Percentiles rank a stretch among this genome's conserved stretches.
Evolutionary conservation across 2,113 vertebrate species (phyloP).

Genomic region (Seriola dumerili): DNA sequence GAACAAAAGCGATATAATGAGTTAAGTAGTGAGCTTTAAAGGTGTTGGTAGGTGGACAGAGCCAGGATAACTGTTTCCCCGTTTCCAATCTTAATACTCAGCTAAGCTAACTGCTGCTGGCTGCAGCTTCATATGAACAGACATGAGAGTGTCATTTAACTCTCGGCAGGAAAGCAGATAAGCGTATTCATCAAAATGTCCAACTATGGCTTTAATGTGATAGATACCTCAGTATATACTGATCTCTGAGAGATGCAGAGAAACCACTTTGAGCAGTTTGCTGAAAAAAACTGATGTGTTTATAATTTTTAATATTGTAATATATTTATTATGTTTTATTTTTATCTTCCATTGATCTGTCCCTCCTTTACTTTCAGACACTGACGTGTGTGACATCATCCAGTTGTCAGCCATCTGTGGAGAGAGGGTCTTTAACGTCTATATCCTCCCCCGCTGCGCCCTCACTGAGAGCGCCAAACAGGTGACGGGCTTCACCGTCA

Average conservation of each 20-base stretch:
- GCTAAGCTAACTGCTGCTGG: too few species aligned
- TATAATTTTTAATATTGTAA: not conserved
- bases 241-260: not conserved
- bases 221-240: too few species aligned
- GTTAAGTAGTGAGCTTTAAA: too few species aligned
- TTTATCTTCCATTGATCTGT: not conserved
- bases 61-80: too few species aligned
- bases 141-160: too few species aligned
- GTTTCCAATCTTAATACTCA: too few species aligned
- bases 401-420: constrained; percentile 78
- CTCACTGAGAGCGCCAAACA: constrained; percentile 35
- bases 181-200: too few species aligned
- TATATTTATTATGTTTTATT: not conserved
- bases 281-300: not conserved
- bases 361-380: constrained; percentile 57
- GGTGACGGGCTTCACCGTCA: constrained; percentile 72
- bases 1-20: too few species aligned
- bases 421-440: constrained; percentile 61
- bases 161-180: too few species aligned
- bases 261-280: not conserved
- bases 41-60: too few species aligned
- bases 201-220: too few species aligned
- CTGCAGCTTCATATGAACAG: too few species aligned
- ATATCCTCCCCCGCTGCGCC: constrained; percentile 60
- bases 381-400: constrained; percentile 67